These are phyloP conservation scores for Trichomalopsis sarcophagae DNA, from an alignment of 1,140 invertebrate genomes.

Conservation along the genomic window DNA sequence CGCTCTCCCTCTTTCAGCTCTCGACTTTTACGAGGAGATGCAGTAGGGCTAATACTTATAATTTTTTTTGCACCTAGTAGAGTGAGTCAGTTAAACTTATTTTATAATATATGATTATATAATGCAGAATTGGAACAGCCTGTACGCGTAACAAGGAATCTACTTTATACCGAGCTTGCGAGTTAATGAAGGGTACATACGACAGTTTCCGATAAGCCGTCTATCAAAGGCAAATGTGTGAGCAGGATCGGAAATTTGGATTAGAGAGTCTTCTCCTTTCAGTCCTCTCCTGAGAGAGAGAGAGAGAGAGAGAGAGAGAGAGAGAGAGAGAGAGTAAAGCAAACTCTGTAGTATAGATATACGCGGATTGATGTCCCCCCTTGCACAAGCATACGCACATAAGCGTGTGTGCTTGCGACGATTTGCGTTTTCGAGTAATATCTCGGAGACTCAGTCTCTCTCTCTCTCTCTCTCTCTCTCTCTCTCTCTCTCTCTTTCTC, in stretches of 20 bases:
- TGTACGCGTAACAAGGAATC: too few relatives aligned
- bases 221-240: constrained; percentile 14
- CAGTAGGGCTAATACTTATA: too few relatives aligned
- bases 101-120: too few relatives aligned
- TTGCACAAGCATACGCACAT: background rate
- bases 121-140: too few relatives aligned
- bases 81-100: background rate
- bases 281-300: background rate
- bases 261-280: constrained; percentile 32
- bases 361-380: constrained; percentile 32
- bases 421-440: constrained; percentile 33
- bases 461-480: background rate
- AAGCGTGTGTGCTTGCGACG: background rate
- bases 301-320: background rate
- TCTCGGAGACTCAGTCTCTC: background rate
- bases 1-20: background rate
- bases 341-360: background rate
- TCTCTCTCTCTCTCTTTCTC: background rate
- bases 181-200: constrained; percentile 12
- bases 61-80: background rate
- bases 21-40: background rate
- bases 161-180: background rate
- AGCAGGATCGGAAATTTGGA: constrained; percentile 34
- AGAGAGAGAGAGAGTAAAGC: too few relatives aligned
- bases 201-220: constrained; percentile 24